Evolutionary conservation across 2,113 vertebrate genomes (phyloP), one percentile per base, ranked within the genome.

Genomic region (Recurvirostra avosetta): DNA sequence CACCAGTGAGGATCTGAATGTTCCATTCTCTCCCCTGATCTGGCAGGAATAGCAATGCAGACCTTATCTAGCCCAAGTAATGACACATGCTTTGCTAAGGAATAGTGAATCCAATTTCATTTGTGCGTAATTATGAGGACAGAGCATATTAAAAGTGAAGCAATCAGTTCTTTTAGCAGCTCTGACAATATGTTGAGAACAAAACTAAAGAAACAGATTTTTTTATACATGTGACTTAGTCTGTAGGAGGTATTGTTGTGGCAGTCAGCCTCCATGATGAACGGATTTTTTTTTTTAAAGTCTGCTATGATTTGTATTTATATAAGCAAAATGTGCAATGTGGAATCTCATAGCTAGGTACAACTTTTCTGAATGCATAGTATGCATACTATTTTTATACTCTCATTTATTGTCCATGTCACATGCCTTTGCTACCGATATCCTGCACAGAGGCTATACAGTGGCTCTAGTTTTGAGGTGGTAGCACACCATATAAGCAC

Each of bases 311-410:
- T 55, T 76, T 74, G 7, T 38, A 14, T 55, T 88, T 72, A 66
- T 41, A 14, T 43, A 88, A 82, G 14, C 8, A 22, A 76, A 85
- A 38, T 1, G 1, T 65, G 15, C 6, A 23, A 4, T 49, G 9
- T 36, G 6, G 12, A n/a, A 9, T 86, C 17, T 20, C 30, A 3
- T 13, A 62, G 75, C 7, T 21, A 9, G 1, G 0, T 17, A 11
- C 5, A 52, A 26, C 8, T 65, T 72, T 72, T 19, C 15, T 56
- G 26, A 19, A 30, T 2, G 23, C 11, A 16, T 26, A 32, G 1
- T 21, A 47, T 40, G 25, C 27, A 20, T n/a, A 1, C 5, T 27
- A 1, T 26, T 85, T 91, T 61, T 66, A 30, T 26, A 8, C 2
- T 67, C 12, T 61, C 7, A 14, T 29, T 74, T 82, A 1, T 56